Conservation (phyloP, 2,888 invertebrate species). For the Sesia bembeciformis region DNA sequence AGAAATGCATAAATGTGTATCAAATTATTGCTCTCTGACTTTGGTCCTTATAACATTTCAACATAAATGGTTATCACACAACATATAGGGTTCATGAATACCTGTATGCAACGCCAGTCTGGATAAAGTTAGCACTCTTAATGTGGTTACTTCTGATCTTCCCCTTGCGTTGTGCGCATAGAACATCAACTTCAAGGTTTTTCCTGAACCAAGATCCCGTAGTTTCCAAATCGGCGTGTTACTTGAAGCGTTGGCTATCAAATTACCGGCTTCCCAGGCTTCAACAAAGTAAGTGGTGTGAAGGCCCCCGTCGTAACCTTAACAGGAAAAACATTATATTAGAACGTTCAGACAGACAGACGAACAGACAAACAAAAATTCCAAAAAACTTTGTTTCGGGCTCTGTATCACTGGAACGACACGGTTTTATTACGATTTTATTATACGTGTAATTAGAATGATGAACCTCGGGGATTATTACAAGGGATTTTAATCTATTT, state of each 20-base stretch:
- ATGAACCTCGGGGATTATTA: no score
- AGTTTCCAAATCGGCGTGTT: slow-evolving; percentile 84
- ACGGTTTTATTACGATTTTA: no score
- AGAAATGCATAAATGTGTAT: no score
- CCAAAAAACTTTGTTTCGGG: no score
- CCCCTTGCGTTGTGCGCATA: slow-evolving; percentile 90
- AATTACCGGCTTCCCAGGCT: slow-evolving; percentile 76
- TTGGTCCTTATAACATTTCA: not conserved
- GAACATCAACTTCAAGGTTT: slow-evolving; percentile 83
- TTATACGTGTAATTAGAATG: no score
- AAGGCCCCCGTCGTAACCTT: slow-evolving; percentile 86
- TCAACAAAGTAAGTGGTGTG: slow-evolving; percentile 83
- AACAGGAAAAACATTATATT: not conserved
- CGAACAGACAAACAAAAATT: no score
- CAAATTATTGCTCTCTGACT: not conserved
- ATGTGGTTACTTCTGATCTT: slow-evolving; percentile 79
- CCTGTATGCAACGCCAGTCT: slow-evolving; percentile 57
- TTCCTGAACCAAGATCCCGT: slow-evolving; percentile 84
- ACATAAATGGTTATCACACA: not conserved
- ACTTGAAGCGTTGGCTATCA: slow-evolving; percentile 81
- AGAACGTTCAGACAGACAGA: no score
- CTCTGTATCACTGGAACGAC: no score
- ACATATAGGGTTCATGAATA: slow-evolving; percentile 7
- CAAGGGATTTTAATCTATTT: no score
- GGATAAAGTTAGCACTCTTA: slow-evolving; percentile 52